Evolutionary conservation across 1,140 invertebrate genomes (phyloP).

Genomic region (Mya arenaria): DNA sequence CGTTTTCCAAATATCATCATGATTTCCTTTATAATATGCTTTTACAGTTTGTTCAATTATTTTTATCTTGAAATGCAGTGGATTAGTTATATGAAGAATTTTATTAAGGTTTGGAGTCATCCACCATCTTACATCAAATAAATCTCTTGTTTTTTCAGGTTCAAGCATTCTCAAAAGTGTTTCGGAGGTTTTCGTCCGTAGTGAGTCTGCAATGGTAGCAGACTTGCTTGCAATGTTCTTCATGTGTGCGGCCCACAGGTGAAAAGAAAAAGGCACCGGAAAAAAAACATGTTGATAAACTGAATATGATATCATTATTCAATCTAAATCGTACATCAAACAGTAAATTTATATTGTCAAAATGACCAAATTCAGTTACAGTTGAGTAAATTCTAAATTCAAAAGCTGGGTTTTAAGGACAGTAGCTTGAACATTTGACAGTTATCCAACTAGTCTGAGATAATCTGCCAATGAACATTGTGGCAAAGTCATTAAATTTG

Average conservation of each 20-base stretch:
- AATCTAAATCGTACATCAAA: too few relatives aligned
- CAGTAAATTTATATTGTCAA: too few relatives aligned
- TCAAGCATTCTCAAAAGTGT: conserved; percentile 21
- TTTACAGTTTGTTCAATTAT: neutral
- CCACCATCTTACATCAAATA: conserved; percentile 45
- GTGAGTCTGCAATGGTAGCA: conserved; percentile 42
- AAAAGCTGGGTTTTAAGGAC: too few relatives aligned
- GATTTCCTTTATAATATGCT: conserved; percentile 28
- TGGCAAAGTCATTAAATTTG: too few relatives aligned
- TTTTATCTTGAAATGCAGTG: conserved; percentile 35
- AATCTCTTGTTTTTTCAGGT: neutral
- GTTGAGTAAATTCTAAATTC: too few relatives aligned
- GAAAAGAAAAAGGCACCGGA: conserved; percentile 55
- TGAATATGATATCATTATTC: too few relatives aligned
- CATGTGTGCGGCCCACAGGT: conserved; percentile 55
- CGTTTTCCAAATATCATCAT: neutral
- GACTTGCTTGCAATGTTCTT: conserved; percentile 55
- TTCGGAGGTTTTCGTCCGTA: conserved; percentile 42
- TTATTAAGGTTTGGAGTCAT: neutral
- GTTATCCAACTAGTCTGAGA: too few relatives aligned
- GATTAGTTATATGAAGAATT: conserved; percentile 17
- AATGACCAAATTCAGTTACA: too few relatives aligned
- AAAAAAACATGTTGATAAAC: too few relatives aligned
- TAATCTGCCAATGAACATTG: too few relatives aligned
- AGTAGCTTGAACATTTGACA: too few relatives aligned